phyloP scores from a whole-genome alignment of 2,797 vertebrate species.

The Limnodromus scolopaceus region DNA sequence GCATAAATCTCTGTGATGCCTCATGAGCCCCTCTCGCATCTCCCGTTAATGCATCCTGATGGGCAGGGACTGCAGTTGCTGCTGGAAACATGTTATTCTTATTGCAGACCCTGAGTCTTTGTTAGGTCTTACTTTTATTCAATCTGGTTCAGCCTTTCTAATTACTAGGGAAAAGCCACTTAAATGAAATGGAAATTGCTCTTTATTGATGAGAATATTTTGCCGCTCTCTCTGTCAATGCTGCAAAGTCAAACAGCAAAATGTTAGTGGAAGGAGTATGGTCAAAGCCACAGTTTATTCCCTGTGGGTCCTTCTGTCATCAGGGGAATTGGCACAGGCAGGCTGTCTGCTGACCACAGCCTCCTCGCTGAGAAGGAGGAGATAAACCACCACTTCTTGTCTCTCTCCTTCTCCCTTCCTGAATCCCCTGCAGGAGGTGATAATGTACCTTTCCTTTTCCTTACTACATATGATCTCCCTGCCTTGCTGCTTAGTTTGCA shows the following conservation, averaged over 20 bases:
- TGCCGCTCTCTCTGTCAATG: neutral
- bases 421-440: neutral
- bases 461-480: neutral
- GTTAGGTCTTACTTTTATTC: neutral
- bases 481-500: neutral
- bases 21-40: neutral
- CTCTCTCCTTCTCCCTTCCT: neutral
- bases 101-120: neutral
- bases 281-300: neutral
- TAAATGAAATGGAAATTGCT: neutral
- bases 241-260: neutral
- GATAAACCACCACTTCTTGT: neutral
- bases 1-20: neutral
- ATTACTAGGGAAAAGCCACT: neutral
- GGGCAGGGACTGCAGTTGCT: neutral
- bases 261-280: neutral
- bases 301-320: neutral
- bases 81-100: neutral
- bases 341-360: neutral
- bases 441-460: neutral
- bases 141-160: neutral
- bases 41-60: fast-evolving
- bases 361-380: neutral
- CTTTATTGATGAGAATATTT: neutral
- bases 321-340: fast-evolving